These are phyloP conservation scores for Julus scanicus DNA, from an alignment of 2,888 invertebrate genomes.

Conservation along the genomic window DNA sequence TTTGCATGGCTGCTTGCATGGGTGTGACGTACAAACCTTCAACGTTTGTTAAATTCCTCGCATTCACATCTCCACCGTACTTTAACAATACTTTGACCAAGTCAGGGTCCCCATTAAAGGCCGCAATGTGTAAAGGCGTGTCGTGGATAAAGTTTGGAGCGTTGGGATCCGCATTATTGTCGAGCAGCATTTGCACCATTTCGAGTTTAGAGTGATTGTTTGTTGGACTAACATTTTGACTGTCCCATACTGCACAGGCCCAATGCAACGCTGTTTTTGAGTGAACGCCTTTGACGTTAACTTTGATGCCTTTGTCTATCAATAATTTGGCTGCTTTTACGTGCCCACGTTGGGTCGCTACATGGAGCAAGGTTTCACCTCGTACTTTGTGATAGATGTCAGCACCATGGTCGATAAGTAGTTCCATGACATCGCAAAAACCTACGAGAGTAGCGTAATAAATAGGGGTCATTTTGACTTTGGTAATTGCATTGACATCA, in stretches of 20 bases:
- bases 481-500: background rate
- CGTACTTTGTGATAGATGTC: background rate
- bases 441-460: background rate
- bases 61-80: constrained; percentile 65
- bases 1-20: background rate
- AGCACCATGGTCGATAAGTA: background rate
- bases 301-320: too few relatives aligned
- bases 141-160: too few relatives aligned
- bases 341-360: background rate
- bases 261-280: too few relatives aligned
- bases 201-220: too few relatives aligned
- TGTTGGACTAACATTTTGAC: too few relatives aligned
- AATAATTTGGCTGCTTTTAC: background rate
- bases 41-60: too few relatives aligned
- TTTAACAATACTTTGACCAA: constrained; percentile 5
- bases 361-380: background rate
- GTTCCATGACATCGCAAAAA: background rate
- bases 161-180: too few relatives aligned
- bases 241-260: too few relatives aligned
- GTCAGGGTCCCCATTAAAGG: background rate
- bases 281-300: too few relatives aligned
- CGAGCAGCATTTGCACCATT: too few relatives aligned
- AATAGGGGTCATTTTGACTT: background rate
- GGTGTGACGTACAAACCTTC: too few relatives aligned
- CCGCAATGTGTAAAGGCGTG: constrained; percentile 13